Base-by-base conservation (phyloP, 1,140 invertebrate genomes). In the Galleria mellonella region DNA sequence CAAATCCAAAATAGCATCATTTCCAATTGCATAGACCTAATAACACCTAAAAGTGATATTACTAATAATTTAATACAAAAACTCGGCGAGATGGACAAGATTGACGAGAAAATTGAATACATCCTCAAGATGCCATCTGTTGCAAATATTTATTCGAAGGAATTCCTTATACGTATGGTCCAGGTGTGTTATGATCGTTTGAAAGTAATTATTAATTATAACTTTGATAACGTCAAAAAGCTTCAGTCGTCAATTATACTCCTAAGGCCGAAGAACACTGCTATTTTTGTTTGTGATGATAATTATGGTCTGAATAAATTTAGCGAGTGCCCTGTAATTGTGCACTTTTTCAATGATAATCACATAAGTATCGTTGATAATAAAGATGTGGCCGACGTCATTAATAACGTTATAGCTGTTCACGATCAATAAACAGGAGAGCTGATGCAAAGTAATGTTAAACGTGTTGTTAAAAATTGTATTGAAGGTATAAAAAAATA, bases 331-430 rank as follows among this genome's bases (percentile, higher is more conserved):
- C 72, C 81, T 3, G 84, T 90, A 0, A 81, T 78, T 1, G 73
- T 91, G 0, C 87, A 88, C 46, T 87, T 87, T 32, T 79, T 91
- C 15, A 90, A 91, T 58, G 93, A 92, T n/a, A 92, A 93, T 70
- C 93, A 94, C 56, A 64, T 88, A 0, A 89, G 88, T 8, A 92
- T 94, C 58, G 59, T 94, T 43, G 89, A 93, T 11, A 91, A 91
- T 62, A 75, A 84, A 13, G 90, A 90, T 57, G 67, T 91, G 27
- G 86, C 89, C 0, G 78, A 89, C 35, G 87, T 90, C 4, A 92
- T 94, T 23, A 92, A 91, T 31, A 76, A 62, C 37, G 42, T 65
- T 6, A 31, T 87, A 12, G 4, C 44, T 0, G 69, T 69, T 5
- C 53, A 51, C 7, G 64, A 66, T 2, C 55, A n/a, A 4, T 29